Conservation (phyloP, 2,888 invertebrate species). For the Dolomedes plantarius region DNA sequence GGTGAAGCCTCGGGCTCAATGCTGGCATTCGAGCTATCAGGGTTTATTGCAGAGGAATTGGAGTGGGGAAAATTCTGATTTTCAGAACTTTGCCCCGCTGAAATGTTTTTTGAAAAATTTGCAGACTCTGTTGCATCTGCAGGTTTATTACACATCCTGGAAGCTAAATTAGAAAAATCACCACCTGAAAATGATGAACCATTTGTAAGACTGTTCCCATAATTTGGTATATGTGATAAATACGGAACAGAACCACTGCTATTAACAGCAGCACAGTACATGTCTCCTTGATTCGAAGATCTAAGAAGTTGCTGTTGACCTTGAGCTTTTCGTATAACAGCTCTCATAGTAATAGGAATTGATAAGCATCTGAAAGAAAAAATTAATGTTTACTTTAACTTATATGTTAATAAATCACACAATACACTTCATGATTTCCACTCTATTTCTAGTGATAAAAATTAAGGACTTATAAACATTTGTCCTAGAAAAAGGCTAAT, state of each 20-base stretch:
- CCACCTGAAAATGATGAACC: slow-evolving; percentile 69
- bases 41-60: slow-evolving; percentile 38
- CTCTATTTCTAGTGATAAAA: too few relatives aligned
- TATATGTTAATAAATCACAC: neutral
- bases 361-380: slow-evolving; percentile 83
- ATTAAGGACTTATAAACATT: too few relatives aligned
- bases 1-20: slow-evolving; percentile 25
- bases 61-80: slow-evolving; percentile 42
- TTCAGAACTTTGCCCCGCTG: slow-evolving; percentile 51
- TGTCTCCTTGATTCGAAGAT: slow-evolving; percentile 67
- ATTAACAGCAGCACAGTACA: slow-evolving; percentile 69
- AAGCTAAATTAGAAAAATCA: slow-evolving; percentile 70
- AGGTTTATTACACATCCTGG: slow-evolving; percentile 67
- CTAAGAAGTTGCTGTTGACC: slow-evolving; percentile 68
- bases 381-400: neutral
- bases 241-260: slow-evolving; percentile 61
- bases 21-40: slow-evolving; percentile 29
- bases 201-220: slow-evolving; percentile 68
- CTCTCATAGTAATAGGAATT: slow-evolving; percentile 92
- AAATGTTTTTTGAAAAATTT: slow-evolving; percentile 51
- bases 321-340: slow-evolving; percentile 83
- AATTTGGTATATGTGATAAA: slow-evolving; percentile 67
- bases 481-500: too few relatives aligned
- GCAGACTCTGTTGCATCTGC: slow-evolving; percentile 42
- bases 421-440: neutral